These are phyloP conservation scores for Panthera leo DNA, from an alignment of 2,113 vertebrate species.

Conservation along the genomic window DNA sequence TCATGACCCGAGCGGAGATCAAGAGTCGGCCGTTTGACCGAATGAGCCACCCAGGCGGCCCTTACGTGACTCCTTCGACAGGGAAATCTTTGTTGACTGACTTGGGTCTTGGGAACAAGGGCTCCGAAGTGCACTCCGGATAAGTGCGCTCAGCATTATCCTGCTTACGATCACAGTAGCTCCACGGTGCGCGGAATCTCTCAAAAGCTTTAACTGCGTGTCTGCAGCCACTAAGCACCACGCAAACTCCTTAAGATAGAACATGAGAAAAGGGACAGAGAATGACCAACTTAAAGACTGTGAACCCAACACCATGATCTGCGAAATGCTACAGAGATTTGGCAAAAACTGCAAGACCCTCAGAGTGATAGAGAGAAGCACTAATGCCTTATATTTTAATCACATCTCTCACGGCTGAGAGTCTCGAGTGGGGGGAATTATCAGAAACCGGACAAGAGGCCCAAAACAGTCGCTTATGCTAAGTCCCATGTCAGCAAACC, in stretches of 20 bases:
- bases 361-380: background rate
- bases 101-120: background rate
- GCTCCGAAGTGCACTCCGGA: background rate
- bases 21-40: too few species aligned
- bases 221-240: background rate
- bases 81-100: background rate
- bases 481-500: background rate
- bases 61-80: background rate
- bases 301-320: background rate
- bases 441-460: too few species aligned
- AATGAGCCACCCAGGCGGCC: too few species aligned
- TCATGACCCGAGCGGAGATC: too few species aligned
- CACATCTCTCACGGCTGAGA: background rate
- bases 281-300: background rate
- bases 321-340: background rate
- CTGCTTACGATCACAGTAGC: background rate
- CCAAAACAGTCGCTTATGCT: background rate
- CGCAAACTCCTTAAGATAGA: background rate
- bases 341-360: background rate
- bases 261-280: background rate
- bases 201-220: background rate
- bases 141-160: background rate
- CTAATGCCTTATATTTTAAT: background rate
- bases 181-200: background rate
- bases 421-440: background rate